Percentiles rank a stretch among this genome's conserved stretches.
These are phyloP conservation scores for Phymastichus coffea DNA, from an alignment of 1,140 invertebrate genomes.

Conservation along the genomic window DNA sequence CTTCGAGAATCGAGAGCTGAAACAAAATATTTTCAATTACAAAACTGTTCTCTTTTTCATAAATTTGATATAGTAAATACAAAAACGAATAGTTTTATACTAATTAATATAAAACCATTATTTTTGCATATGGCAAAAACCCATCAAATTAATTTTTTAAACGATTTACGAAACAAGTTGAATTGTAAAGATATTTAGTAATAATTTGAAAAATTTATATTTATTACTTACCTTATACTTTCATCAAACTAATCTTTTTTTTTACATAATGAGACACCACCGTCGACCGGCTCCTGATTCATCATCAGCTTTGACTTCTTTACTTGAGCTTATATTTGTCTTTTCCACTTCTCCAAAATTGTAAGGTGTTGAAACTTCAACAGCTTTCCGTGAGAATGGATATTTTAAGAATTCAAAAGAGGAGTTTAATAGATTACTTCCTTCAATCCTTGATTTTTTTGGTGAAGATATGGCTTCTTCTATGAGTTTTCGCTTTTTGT, in stretches of 20 bases:
- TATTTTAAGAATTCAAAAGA: conserved; percentile 39
- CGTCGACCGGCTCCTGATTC: conserved; percentile 34
- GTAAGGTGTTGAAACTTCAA: conserved; percentile 40
- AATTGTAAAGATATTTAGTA: too few relatives aligned
- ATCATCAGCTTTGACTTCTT: conserved; percentile 20
- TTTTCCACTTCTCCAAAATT: conserved; percentile 38
- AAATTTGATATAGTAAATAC: too few relatives aligned
- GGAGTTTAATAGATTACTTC: conserved; percentile 34
- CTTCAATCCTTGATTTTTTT: conserved; percentile 39
- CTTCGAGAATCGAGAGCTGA: background rate
- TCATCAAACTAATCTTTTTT: too few relatives aligned
- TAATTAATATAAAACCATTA: too few relatives aligned
- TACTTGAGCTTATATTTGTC: conserved; percentile 29
- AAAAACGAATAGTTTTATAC: too few relatives aligned
- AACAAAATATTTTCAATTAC: conserved; percentile 5
- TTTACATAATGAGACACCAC: conserved; percentile 50
- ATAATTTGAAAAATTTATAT: too few relatives aligned
- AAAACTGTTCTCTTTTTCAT: too few relatives aligned
- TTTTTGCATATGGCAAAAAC: too few relatives aligned
- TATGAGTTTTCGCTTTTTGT: conserved; percentile 42
- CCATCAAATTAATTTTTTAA: too few relatives aligned
- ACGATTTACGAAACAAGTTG: too few relatives aligned
- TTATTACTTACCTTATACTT: too few relatives aligned
- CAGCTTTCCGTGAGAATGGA: conserved; percentile 32
- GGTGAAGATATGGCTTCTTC: background rate